phyloP scores from a whole-genome alignment of 2,113 vertebrate species.

The Pimephales promelas region DNA sequence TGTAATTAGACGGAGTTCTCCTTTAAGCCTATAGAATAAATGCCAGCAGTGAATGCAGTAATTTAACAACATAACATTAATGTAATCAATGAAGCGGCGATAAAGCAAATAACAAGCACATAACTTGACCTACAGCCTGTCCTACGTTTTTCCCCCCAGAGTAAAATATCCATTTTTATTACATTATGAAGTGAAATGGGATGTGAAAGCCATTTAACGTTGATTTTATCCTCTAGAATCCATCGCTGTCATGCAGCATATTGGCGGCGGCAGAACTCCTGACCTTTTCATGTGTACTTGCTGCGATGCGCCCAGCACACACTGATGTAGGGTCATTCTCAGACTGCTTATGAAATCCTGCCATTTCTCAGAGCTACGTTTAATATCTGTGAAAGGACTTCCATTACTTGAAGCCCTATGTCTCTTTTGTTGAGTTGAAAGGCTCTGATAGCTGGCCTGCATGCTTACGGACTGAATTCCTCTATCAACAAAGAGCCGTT shows the following conservation, averaged over 20 bases:
- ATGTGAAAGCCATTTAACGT: background rate
- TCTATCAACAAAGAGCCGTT: slow-evolving; percentile 35
- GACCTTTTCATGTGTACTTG: slow-evolving; percentile 10
- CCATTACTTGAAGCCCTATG: background rate
- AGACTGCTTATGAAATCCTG: slow-evolving; percentile 24
- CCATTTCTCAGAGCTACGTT: background rate
- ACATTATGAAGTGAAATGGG: background rate
- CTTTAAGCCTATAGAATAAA: background rate
- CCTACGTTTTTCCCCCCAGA: background rate
- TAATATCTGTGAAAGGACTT: slow-evolving; percentile 17
- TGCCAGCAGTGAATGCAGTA: background rate
- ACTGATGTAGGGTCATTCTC: background rate
- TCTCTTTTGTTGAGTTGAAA: slow-evolving; percentile 30
- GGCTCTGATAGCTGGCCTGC: slow-evolving; percentile 30
- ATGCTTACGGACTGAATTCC: slow-evolving; percentile 19
- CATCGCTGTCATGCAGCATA: background rate
- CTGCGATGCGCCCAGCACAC: slow-evolving; percentile 3
- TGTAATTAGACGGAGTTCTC: too few species aligned
- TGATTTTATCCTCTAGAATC: slow-evolving; percentile 7
- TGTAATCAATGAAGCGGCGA: background rate
- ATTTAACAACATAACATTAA: background rate
- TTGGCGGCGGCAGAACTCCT: background rate
- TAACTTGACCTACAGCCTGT: slow-evolving; percentile 1
- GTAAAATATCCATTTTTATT: background rate
- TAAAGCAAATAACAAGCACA: background rate